These are phyloP conservation scores for Bradysia coprophila DNA, from an alignment of 1,140 invertebrate species.

Conservation along the genomic window DNA sequence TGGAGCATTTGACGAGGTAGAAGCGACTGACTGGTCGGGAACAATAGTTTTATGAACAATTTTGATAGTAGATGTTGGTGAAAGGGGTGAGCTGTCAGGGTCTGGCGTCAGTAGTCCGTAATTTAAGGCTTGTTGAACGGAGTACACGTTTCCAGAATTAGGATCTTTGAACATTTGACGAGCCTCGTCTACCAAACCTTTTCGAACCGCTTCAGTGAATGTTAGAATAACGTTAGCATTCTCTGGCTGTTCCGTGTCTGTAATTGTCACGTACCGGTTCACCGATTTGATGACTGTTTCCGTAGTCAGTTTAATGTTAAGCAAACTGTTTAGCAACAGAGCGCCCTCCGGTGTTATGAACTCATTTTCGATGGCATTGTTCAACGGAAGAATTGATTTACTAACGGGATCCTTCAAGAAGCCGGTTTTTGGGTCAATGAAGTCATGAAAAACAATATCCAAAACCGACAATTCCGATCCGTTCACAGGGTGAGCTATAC, in stretches of 20 bases:
- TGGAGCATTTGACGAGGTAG: constrained; percentile 2
- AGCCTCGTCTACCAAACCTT: constrained; percentile 63
- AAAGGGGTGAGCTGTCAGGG: constrained; percentile 23
- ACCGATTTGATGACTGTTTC: constrained; percentile 68
- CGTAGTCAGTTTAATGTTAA: constrained; percentile 69
- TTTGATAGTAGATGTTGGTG: constrained; percentile 19
- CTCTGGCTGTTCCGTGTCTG: constrained; percentile 31
- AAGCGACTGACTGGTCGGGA: constrained; percentile 14
- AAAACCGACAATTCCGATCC: constrained; percentile 62
- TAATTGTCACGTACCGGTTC: constrained; percentile 57
- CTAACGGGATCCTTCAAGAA: constrained; percentile 61
- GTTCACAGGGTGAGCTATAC: constrained; percentile 43
- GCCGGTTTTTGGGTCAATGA: constrained; percentile 72
- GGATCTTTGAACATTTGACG: constrained; percentile 65
- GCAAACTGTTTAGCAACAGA: constrained; percentile 56
- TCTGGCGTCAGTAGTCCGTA: constrained; percentile 44
- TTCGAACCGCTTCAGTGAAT: constrained; percentile 53
- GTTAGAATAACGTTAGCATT: constrained; percentile 43
- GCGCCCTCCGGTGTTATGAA: constrained; percentile 74
- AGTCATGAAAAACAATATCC: constrained; percentile 63
- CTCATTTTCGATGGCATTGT: constrained; percentile 67
- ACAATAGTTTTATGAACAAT: constrained; percentile 24
- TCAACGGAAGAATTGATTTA: constrained; percentile 58
- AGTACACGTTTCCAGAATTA: constrained; percentile 49
- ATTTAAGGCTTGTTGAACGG: constrained; percentile 65